Conservation (phyloP, 1,140 invertebrate genomes). For the Drosophila busckii region DNA sequence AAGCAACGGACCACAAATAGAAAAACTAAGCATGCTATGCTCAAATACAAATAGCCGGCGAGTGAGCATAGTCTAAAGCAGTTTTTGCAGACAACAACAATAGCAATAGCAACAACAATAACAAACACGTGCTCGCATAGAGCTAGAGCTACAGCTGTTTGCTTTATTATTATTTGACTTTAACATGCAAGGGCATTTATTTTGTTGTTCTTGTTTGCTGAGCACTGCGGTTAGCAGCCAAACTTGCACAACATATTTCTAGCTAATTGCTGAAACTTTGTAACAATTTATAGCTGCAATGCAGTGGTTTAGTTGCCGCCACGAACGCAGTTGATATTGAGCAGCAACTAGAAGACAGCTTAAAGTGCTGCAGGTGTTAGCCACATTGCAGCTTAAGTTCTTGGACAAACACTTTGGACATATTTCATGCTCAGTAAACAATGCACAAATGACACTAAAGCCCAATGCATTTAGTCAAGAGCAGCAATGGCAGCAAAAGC, state of each 20-base stretch:
- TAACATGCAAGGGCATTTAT: conserved; percentile 71
- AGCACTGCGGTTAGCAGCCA: conserved; percentile 19
- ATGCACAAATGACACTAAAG: conserved; percentile 60
- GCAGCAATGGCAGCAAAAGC: no score
- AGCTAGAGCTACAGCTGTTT: conserved; percentile 33
- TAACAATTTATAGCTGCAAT: conserved; percentile 73
- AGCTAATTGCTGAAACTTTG: conserved; percentile 68
- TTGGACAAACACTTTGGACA: conserved; percentile 44
- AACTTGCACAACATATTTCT: conserved; percentile 62
- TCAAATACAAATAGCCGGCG: not conserved
- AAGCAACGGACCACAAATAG: conserved; percentile 19
- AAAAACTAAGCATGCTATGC: not conserved
- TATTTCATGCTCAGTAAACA: conserved; percentile 69
- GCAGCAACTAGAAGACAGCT: conserved; percentile 43
- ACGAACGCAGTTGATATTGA: conserved; percentile 38
- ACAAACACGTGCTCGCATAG: conserved; percentile 12
- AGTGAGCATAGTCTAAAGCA: conserved; percentile 7
- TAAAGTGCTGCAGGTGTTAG: conserved; percentile 23
- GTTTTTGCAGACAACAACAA: no score
- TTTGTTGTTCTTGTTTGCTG: conserved; percentile 30
- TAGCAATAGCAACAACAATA: conserved; percentile 16
- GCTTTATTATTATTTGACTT: conserved; percentile 64
- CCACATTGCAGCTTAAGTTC: conserved; percentile 3
- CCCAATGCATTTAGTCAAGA: conserved; percentile 62
- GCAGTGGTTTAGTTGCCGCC: conserved; percentile 45